phyloP scores from a whole-genome alignment of 2,797 vertebrate genomes.

The Gouania willdenowi region DNA sequence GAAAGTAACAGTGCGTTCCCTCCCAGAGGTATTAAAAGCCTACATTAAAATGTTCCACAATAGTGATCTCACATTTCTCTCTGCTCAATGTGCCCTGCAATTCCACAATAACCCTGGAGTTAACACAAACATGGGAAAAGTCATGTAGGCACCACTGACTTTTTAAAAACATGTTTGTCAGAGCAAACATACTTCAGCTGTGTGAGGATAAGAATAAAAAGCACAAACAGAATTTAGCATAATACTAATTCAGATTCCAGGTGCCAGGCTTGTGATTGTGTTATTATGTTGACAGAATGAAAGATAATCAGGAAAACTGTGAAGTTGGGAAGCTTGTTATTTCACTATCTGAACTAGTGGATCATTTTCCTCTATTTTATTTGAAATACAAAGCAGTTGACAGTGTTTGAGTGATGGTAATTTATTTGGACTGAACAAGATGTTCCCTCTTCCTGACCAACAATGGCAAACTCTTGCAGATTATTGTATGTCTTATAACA shows the following conservation, averaged over 20 bases:
- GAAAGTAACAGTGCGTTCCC: constrained; percentile 33
- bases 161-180: constrained; percentile 59
- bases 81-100: constrained; percentile 21
- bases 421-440: constrained; percentile 32
- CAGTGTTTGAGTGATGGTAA: too few species aligned
- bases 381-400: too few species aligned
- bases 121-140: constrained; percentile 18
- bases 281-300: constrained; percentile 20
- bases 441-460: too few species aligned
- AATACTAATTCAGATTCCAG: constrained; percentile 59
- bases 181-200: constrained; percentile 29
- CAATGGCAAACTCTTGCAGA: too few species aligned
- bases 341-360: too few species aligned
- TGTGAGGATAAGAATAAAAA: constrained; percentile 50
- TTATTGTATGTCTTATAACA: too few species aligned
- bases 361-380: too few species aligned
- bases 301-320: constrained; percentile 33
- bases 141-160: constrained; percentile 27
- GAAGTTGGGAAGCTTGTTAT: too few species aligned
- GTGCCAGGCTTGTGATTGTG: constrained; percentile 55
- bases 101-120: constrained; percentile 47
- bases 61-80: constrained; percentile 33
- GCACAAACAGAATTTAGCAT: constrained; percentile 43
- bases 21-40: constrained; percentile 36
- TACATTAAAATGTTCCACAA: constrained; percentile 39